Percentiles rank a stretch among this genome's conserved stretches.
Evolutionary conservation across 2,888 invertebrate species (phyloP).

Genomic region (Tineola bisselliella): DNA sequence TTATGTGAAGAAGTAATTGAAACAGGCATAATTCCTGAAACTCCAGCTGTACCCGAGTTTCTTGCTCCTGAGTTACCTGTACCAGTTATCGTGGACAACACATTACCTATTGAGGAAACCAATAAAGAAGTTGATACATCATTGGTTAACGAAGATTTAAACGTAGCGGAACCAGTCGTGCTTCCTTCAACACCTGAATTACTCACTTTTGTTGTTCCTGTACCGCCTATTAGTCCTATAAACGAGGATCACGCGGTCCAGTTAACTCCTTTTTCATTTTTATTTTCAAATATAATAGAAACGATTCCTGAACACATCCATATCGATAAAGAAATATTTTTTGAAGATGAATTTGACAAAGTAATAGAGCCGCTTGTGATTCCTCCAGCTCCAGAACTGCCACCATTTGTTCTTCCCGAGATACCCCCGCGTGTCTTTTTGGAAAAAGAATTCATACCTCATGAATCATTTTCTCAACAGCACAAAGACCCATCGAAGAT

Average conservation of each 20-base stretch:
- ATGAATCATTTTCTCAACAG: not conserved
- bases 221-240: constrained; percentile 7
- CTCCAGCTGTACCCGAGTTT: constrained; percentile 11
- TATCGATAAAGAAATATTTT: not conserved
- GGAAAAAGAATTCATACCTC: not conserved
- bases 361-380: constrained; percentile 2
- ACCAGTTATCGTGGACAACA: not conserved
- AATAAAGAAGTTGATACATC: not conserved
- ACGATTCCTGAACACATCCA: not conserved
- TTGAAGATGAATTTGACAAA: not conserved
- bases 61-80: constrained; percentile 10
- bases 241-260: not conserved
- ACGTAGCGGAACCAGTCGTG: not conserved
- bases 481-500: not conserved
- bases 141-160: not conserved
- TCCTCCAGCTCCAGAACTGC: constrained; percentile 21
- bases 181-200: not conserved
- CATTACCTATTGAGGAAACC: not conserved
- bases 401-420: constrained; percentile 19
- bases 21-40: constrained; percentile 14
- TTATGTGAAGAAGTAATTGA: not conserved
- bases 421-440: constrained; percentile 15
- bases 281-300: not conserved
- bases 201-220: constrained; percentile 11
- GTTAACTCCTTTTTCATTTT: not conserved